Percentiles rank a stretch among this genome's conserved stretches.
Evolutionary conservation across 1,140 invertebrate species (phyloP).

Genomic region (Lordiphosa stackelbergi): DNA sequence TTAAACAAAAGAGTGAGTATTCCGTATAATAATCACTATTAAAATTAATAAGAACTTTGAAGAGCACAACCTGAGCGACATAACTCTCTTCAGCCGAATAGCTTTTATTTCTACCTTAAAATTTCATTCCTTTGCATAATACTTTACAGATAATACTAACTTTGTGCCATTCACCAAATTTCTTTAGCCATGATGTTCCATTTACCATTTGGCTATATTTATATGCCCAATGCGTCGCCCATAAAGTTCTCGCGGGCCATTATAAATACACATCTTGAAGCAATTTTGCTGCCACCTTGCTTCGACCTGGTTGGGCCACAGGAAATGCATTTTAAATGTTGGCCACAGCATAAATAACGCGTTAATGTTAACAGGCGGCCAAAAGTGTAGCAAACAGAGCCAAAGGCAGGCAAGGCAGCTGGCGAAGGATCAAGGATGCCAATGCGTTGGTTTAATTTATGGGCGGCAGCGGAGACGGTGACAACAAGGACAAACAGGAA

Average conservation of each 20-base stretch:
- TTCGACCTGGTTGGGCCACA: constrained; percentile 14
- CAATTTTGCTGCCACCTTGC: constrained; percentile 26
- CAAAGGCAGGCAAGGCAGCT: not conserved
- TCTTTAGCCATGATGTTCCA: constrained; percentile 25
- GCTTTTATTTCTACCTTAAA: no score
- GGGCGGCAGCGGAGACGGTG: constrained; percentile 34
- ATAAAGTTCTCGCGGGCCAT: constrained; percentile 51
- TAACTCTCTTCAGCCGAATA: not conserved
- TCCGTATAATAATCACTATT: no score
- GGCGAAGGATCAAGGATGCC: constrained; percentile 1
- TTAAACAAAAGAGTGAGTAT: no score
- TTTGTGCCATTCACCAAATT: constrained; percentile 1
- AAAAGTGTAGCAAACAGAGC: constrained; percentile 12
- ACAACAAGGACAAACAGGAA: constrained; percentile 41
- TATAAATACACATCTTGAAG: constrained; percentile 64
- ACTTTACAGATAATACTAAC: no score
- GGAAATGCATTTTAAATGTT: constrained; percentile 73
- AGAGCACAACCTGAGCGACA: no score
- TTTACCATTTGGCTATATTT: constrained; percentile 32
- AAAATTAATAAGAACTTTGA: no score
- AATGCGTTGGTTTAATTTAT: constrained; percentile 65
- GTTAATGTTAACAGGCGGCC: constrained; percentile 62
- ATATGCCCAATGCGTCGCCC: constrained; percentile 34
- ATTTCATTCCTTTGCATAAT: no score
- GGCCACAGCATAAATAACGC: constrained; percentile 63